phyloP scores from a whole-genome alignment of 1,140 invertebrate species.

The Aphelenchoides besseyi region DNA sequence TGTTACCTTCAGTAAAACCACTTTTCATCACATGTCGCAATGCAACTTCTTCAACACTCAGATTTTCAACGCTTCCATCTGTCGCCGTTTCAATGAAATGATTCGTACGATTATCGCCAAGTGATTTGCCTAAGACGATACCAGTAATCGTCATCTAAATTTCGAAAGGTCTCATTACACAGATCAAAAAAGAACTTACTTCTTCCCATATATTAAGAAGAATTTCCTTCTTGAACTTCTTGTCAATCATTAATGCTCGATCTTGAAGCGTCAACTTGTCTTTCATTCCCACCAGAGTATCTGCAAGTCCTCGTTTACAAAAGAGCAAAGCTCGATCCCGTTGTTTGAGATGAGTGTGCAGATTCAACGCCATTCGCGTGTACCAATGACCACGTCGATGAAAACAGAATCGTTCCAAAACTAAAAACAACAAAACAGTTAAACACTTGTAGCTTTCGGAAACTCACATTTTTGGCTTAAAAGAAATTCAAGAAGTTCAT shows the following conservation, averaged over 20 bases:
- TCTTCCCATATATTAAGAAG: constrained; percentile 18
- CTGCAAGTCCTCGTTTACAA: constrained; percentile 23
- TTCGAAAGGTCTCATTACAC: not conserved
- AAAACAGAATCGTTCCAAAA: constrained; percentile 29
- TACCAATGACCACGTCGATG: constrained; percentile 48
- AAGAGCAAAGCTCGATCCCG: constrained; percentile 26
- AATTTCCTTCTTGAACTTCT: constrained; percentile 16
- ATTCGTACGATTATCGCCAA: constrained; percentile 51
- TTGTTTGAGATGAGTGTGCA: constrained; percentile 49
- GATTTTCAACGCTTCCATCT: constrained; percentile 30
- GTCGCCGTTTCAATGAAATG: constrained; percentile 37
- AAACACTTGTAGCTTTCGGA: not conserved
- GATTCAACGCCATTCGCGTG: constrained; percentile 47
- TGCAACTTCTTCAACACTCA: constrained; percentile 50
- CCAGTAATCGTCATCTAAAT: constrained; percentile 48
- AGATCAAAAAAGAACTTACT: constrained; percentile 8
- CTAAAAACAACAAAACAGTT: constrained; percentile 24
- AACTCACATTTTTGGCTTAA: constrained; percentile 27
- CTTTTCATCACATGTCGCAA: constrained; percentile 45
- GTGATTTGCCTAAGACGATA: constrained; percentile 37
- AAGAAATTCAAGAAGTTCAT: constrained; percentile 31
- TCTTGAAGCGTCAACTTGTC: constrained; percentile 42
- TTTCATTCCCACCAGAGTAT: constrained; percentile 26
- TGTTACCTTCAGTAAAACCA: constrained; percentile 38
- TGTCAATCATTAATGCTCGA: constrained; percentile 30